Evolutionary conservation across 2,797 vertebrate species (phyloP), one percentile per base, ranked within the genome.

Genomic region (Clarias fuscus): DNA sequence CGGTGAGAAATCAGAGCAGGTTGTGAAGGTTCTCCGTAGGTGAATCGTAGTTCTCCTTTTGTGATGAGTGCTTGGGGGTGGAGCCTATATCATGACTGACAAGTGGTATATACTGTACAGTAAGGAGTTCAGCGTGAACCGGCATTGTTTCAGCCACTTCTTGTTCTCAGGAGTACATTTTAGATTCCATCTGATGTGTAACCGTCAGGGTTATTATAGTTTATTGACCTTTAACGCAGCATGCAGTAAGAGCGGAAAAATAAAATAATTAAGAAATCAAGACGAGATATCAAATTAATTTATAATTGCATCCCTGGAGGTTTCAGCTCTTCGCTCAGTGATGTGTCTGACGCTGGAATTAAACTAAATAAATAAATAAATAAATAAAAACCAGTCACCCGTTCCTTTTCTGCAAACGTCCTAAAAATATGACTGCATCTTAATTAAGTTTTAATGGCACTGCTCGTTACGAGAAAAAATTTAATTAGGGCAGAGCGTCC

Each of bases 381-480:
- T 15, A 64, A 64, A 27, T 27, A 48, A 10, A 11, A 48, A 13
- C 0, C 13, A 11, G 24, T 53, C 10, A 13, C 22, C 15, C 17
- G 0, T 43, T 79, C 13, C 67, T 20, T 77, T 62, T 53, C 43
- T 22, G 53, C 37, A 84, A 86, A 62, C 8, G 72, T 82, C 76
- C 73, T 75, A 70, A 85, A 85, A 72, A 67, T 76, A 64, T 3
- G 78, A 82, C 64, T 33, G 59, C 65, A 33, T 83, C 75, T 78
- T 83, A 83, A 88, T 89, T 89, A 83, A 84, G 84, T 88, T 90
- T 89, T 90, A 88, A 86, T 88, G 88, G 81, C 84, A 43, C 37
- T 40, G 82, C 86, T 88, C 82, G 79, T 88, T 87, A 87, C 2
- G 40, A 71, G 85, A 77, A 62, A 83, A 88, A 65, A 2, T 37